Evolutionary conservation across 2,888 invertebrate species (phyloP).

Genomic region (Rhyacophila evoluta): DNA sequence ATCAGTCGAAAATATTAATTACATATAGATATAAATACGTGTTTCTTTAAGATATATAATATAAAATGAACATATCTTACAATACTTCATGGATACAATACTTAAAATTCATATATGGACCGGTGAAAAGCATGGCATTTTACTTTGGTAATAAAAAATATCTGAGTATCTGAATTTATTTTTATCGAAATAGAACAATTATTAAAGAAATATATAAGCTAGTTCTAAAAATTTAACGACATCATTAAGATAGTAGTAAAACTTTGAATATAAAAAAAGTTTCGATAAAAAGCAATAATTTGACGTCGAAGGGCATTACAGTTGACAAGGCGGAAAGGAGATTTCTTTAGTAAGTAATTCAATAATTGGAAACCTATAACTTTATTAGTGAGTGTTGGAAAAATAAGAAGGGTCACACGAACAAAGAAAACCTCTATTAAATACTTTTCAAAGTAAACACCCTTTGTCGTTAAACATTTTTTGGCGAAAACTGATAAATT

Average conservation of each 20-base stretch:
- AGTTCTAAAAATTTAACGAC: too few species aligned
- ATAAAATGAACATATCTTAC: too few species aligned
- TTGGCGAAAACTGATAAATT: constrained; percentile 25
- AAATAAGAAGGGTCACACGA: constrained; percentile 31
- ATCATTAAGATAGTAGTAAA: neutral
- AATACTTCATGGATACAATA: too few species aligned
- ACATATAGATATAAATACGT: too few species aligned
- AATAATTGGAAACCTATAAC: constrained; percentile 43
- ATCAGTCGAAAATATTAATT: too few species aligned
- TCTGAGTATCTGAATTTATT: too few species aligned
- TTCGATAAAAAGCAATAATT: neutral
- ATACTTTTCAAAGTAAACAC: constrained; percentile 17
- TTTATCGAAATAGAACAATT: too few species aligned
- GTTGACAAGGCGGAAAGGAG: constrained; percentile 58
- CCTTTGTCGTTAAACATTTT: constrained; percentile 23
- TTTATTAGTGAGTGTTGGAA: constrained; percentile 34
- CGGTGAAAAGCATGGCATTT: too few species aligned
- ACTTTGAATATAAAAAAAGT: neutral
- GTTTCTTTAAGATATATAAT: too few species aligned
- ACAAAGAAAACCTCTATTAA: constrained; percentile 20
- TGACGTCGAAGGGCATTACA: constrained; percentile 28
- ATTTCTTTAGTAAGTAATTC: constrained; percentile 31
- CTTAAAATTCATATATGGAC: too few species aligned
- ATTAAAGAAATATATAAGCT: too few species aligned
- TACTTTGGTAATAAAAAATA: too few species aligned